phyloP scores from a whole-genome alignment of 2,113 vertebrate genomes.

The Nothocercus julius region DNA sequence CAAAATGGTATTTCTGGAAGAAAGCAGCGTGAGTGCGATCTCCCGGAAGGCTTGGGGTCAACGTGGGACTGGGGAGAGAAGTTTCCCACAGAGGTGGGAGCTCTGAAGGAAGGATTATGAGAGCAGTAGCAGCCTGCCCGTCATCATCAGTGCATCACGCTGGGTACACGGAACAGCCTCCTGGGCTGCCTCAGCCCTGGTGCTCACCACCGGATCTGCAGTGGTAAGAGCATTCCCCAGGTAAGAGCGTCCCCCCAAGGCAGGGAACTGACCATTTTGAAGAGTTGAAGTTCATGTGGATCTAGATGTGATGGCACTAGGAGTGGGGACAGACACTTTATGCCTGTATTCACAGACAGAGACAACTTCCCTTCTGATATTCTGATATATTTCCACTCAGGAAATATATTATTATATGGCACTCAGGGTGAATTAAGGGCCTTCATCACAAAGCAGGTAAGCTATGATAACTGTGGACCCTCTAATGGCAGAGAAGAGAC shows the following conservation, averaged over 20 bases:
- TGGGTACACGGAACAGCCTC: background rate
- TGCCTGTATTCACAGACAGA: no score
- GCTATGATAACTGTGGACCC: no score
- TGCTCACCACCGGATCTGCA: background rate
- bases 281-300: background rate
- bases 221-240: accelerated
- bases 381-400: no score
- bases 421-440: no score
- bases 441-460: no score
- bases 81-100: background rate
- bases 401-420: no score
- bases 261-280: background rate
- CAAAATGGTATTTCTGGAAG: background rate
- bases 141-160: accelerated
- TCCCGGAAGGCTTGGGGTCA: background rate
- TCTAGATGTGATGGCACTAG: background rate
- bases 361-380: no score
- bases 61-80: background rate
- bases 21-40: background rate
- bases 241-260: background rate
- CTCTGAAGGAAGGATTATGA: accelerated
- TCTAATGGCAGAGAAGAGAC: no score
- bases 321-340: no score
- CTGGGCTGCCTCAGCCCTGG: accelerated
- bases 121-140: background rate